phyloP scores from a whole-genome alignment of 2,888 invertebrate species.

The Cephonodes hylas region DNA sequence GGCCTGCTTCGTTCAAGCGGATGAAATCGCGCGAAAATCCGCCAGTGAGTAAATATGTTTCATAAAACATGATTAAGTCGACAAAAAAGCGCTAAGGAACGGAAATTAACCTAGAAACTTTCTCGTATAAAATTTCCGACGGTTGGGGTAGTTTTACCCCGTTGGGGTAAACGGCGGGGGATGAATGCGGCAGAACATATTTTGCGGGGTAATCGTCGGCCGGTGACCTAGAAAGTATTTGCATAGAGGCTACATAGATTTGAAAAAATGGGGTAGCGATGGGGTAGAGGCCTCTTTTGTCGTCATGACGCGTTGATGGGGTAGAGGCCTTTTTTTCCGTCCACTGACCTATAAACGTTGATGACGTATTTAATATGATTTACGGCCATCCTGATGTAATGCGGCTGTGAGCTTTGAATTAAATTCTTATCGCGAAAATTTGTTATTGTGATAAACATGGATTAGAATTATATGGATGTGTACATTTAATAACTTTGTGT shows the following conservation, averaged over 20 bases:
- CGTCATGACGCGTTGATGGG: not conserved
- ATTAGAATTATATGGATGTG: too few species aligned
- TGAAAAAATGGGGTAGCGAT: not conserved
- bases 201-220: not conserved
- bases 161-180: not conserved
- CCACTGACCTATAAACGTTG: not conserved
- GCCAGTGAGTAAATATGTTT: not conserved
- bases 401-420: too few species aligned
- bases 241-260: too few species aligned
- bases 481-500: too few species aligned
- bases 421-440: too few species aligned
- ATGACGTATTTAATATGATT: not conserved
- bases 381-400: too few species aligned
- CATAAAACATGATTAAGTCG: not conserved
- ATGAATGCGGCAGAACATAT: not conserved
- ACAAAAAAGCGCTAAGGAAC: not conserved
- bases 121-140: not conserved
- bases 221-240: too few species aligned
- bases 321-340: not conserved
- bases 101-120: slow-evolving; percentile 3
- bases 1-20: too few species aligned
- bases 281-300: not conserved
- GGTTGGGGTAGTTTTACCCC: not conserved
- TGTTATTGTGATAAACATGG: too few species aligned
- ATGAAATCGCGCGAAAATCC: too few species aligned